Conservation (phyloP, 2,113 vertebrate genomes). For the Corynorhinus townsendii region DNA sequence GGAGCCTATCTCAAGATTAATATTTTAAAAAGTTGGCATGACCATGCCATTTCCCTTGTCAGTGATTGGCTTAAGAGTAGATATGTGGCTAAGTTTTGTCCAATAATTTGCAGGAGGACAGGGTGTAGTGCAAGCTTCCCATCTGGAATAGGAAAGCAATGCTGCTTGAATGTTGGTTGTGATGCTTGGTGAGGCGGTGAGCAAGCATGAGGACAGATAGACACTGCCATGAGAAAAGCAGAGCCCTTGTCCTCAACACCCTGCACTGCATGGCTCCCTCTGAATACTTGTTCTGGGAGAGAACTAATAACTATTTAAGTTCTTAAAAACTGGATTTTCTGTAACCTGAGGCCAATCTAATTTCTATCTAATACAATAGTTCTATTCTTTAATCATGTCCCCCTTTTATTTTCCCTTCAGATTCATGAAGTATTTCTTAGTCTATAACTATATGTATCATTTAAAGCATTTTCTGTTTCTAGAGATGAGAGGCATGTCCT, state of each 20-base stretch:
- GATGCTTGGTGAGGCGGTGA: not conserved
- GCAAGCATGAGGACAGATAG: not conserved
- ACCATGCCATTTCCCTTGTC: not conserved
- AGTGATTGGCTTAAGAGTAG: not conserved
- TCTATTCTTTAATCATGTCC: not conserved
- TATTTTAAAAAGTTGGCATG: not conserved
- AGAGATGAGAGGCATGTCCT: not conserved
- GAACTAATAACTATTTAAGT: not conserved
- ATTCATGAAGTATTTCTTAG: not conserved
- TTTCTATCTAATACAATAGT: not conserved
- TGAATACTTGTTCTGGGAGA: not conserved
- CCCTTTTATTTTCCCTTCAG: not conserved
- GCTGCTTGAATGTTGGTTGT: not conserved
- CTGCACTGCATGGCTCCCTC: not conserved
- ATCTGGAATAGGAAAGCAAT: not conserved
- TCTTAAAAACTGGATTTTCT: not conserved
- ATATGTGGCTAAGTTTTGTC: not conserved
- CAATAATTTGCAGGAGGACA: not conserved
- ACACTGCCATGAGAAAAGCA: not conserved
- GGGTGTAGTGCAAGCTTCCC: not conserved
- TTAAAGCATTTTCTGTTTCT: constrained; percentile 30
- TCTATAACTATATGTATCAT: not conserved
- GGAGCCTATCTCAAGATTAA: not conserved
- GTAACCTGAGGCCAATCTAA: not conserved
- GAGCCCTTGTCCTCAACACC: not conserved